Evolutionary conservation across 1,140 invertebrate species (phyloP).

Genomic region (Myzus persicae): DNA sequence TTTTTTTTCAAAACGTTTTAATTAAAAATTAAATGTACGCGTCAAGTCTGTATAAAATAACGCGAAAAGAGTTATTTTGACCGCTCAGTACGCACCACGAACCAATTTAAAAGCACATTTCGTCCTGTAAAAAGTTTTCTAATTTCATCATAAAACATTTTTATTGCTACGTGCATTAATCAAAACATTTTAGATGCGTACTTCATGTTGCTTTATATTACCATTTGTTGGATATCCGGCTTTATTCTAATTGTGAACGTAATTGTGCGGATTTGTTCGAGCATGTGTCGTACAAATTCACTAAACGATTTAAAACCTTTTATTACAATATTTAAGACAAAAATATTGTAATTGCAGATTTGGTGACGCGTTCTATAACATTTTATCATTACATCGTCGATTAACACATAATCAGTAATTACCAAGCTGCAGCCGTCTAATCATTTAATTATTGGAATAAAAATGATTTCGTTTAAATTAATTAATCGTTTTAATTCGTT

Average conservation of each 20-base stretch:
- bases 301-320: neutral
- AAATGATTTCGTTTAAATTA: constrained; percentile 1
- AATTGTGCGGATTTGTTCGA: neutral
- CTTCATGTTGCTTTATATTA: neutral
- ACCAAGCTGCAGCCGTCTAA: neutral
- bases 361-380: neutral
- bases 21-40: neutral
- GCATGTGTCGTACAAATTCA: neutral
- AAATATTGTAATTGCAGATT: neutral
- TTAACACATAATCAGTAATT: neutral
- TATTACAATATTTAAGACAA: neutral
- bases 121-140: neutral
- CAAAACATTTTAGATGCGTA: neutral
- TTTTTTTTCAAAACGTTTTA: neutral
- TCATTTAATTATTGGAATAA: neutral
- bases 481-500: neutral
- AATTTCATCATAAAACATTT: constrained; percentile 15
- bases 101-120: constrained; percentile 4
- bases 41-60: neutral
- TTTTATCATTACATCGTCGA: neutral
- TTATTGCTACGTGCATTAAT: neutral
- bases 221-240: neutral
- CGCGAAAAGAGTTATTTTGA: neutral
- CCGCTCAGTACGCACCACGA: neutral
- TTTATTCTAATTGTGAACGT: neutral